phyloP scores from a whole-genome alignment of 2,797 vertebrate species.

The Eutrigla gurnardus region DNA sequence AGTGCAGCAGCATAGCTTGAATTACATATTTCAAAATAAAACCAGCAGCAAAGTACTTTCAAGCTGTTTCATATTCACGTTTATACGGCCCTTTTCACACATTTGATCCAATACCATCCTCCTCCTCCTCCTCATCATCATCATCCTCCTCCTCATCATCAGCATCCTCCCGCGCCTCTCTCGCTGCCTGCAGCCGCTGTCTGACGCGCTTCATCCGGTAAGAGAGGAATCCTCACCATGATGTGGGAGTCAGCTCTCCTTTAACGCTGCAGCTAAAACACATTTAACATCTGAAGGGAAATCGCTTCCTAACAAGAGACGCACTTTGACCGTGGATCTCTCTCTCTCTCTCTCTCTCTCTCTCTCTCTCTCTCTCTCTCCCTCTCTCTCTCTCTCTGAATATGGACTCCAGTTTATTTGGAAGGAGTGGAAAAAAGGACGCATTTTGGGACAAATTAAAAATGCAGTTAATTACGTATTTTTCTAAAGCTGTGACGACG shows the following conservation, averaged over 20 bases:
- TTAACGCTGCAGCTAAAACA: constrained; percentile 13
- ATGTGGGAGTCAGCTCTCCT: background rate
- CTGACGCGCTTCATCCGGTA: constrained; percentile 62
- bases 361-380: no score
- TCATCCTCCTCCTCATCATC: constrained; percentile 26
- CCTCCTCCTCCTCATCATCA: constrained; percentile 31
- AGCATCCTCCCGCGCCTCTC: constrained; percentile 40
- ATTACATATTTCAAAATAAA: constrained; percentile 20
- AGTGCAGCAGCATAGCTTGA: no score
- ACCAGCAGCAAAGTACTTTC: constrained; percentile 8
- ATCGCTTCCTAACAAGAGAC: no score
- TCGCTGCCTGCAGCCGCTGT: constrained; percentile 49
- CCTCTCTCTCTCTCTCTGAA: background rate
- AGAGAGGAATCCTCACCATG: constrained; percentile 34
- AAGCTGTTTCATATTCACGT: constrained; percentile 26
- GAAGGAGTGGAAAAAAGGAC: constrained; percentile 13
- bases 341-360: no score
- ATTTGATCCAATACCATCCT: constrained; percentile 69
- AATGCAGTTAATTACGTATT: background rate
- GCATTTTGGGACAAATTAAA: constrained; percentile 2
- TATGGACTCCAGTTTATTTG: constrained; percentile 24
- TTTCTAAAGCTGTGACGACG: constrained; percentile 3
- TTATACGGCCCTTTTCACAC: constrained; percentile 48
- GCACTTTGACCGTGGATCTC: background rate
- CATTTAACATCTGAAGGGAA: background rate